Percentiles rank a stretch among this genome's conserved stretches.
Evolutionary conservation across 2,888 invertebrate species (phyloP).

Genomic region (Ypsolopha scabrella): DNA sequence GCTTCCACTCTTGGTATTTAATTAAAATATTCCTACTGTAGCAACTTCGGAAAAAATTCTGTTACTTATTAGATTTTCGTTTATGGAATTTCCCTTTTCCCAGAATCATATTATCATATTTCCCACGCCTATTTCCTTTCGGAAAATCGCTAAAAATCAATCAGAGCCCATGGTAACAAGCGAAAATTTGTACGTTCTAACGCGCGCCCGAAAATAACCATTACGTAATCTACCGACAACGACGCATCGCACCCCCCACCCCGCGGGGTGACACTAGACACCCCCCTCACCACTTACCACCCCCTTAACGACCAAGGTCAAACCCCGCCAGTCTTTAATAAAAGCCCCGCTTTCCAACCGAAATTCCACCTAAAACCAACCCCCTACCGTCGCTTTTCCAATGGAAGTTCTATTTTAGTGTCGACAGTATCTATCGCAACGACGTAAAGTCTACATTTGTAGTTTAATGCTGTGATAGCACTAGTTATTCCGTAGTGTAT

Average conservation of each 20-base stretch:
- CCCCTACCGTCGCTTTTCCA: not conserved
- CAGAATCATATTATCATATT: too few species aligned
- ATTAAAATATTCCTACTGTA: too few species aligned
- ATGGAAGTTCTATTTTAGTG: not conserved
- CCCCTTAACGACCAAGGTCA: constrained; percentile 54
- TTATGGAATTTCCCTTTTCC: too few species aligned
- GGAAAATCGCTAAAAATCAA: too few species aligned
- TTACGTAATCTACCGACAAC: constrained; percentile 41
- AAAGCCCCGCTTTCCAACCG: not conserved
- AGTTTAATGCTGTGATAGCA: not conserved
- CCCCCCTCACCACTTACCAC: constrained; percentile 32
- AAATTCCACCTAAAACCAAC: not conserved
- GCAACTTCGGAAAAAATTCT: too few species aligned
- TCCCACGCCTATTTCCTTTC: too few species aligned
- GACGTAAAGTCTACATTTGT: not conserved
- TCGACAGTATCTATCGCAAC: not conserved
- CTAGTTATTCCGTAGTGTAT: not conserved
- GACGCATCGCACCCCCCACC: constrained; percentile 34
- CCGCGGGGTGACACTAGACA: constrained; percentile 30
- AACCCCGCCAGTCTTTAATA: constrained; percentile 1
- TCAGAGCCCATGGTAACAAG: not conserved
- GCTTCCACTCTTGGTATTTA: too few species aligned
- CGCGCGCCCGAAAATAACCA: constrained; percentile 44
- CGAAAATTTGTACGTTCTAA: not conserved
- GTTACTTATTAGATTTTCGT: too few species aligned